phyloP scores from a whole-genome alignment of 1,140 invertebrate species.

The Sycophila sp. region DNA sequence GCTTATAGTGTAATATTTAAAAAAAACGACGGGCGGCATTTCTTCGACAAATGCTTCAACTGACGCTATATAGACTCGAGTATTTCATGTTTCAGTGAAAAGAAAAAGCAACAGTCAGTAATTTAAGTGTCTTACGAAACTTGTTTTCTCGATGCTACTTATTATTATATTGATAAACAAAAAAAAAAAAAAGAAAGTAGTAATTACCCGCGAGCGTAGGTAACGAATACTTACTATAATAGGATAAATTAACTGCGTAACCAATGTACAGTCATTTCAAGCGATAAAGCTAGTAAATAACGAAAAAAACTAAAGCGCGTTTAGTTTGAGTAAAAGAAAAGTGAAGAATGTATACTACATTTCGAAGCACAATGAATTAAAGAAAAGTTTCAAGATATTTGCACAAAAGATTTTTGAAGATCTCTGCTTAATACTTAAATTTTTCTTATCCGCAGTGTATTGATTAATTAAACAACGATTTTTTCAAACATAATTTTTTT shows the following conservation, averaged over 20 bases:
- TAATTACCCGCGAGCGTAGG: not conserved
- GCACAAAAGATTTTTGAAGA: not conserved
- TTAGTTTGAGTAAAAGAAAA: not conserved
- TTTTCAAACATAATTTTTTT: too few species aligned
- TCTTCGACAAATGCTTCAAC: constrained; percentile 7
- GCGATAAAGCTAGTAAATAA: not conserved
- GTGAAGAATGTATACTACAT: too few species aligned
- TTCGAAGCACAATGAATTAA: not conserved
- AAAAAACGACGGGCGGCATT: not conserved
- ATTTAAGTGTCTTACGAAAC: constrained; percentile 17
- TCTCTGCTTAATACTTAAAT: not conserved
- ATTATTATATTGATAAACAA: constrained; percentile 15
- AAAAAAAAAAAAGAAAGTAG: not conserved
- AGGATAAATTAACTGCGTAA: constrained; percentile 5
- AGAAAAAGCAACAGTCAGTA: constrained; percentile 30
- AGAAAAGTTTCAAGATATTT: not conserved
- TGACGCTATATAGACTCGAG: constrained; percentile 13
- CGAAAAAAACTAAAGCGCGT: not conserved
- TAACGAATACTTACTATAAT: not conserved
- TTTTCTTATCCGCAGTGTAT: not conserved
- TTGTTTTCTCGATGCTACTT: constrained; percentile 8
- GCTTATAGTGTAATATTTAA: too few species aligned
- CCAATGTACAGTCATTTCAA: constrained; percentile 25
- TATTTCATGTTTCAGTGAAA: constrained; percentile 20
- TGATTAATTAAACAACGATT: not conserved